Percentiles rank a stretch among this genome's conserved stretches.
phyloP scores from a whole-genome alignment of 2,113 vertebrate species.

The Chascanopsetta lugubris region DNA sequence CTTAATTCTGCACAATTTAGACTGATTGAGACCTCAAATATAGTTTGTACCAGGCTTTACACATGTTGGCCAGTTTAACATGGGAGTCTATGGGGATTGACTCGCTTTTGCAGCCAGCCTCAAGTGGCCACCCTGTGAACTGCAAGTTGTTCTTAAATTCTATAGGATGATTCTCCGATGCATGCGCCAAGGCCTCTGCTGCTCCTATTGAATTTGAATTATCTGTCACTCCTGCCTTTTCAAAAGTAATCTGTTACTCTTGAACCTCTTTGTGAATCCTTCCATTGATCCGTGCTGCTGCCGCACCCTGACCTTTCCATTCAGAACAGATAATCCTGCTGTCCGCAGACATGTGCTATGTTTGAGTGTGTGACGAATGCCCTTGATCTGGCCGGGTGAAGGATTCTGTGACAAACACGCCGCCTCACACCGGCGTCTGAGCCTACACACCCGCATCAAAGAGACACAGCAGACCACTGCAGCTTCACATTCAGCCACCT shows the following conservation, averaged over 20 bases:
- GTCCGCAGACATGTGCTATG: slow-evolving; percentile 57
- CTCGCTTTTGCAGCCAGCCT: too few relatives aligned
- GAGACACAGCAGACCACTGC: slow-evolving; percentile 15
- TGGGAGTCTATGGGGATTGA: too few relatives aligned
- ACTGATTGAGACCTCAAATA: too few relatives aligned
- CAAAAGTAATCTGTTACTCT: slow-evolving; percentile 27
- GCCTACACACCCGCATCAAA: slow-evolving; percentile 54
- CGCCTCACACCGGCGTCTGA: slow-evolving; percentile 54
- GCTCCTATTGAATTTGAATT: background rate
- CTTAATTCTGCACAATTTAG: too few relatives aligned
- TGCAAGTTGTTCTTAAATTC: too few relatives aligned
- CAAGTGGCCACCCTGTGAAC: too few relatives aligned
- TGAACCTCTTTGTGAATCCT: slow-evolving; percentile 17
- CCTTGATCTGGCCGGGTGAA: slow-evolving; percentile 55
- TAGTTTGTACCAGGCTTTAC: too few relatives aligned
- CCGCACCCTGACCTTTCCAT: slow-evolving; percentile 42
- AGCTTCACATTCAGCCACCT: slow-evolving; percentile 59
- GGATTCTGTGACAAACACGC: slow-evolving; percentile 58
- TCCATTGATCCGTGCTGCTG: slow-evolving; percentile 39
- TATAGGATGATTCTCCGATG: background rate
- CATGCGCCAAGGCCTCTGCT: background rate
- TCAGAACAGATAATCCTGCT: slow-evolving; percentile 44
- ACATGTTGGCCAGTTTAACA: too few relatives aligned
- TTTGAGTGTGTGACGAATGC: slow-evolving; percentile 48
- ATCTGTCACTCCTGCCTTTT: slow-evolving; percentile 29